Evolutionary conservation across 2,888 invertebrate species (phyloP), one percentile per base, ranked within the genome.

Genomic region (Acronicta psi): DNA sequence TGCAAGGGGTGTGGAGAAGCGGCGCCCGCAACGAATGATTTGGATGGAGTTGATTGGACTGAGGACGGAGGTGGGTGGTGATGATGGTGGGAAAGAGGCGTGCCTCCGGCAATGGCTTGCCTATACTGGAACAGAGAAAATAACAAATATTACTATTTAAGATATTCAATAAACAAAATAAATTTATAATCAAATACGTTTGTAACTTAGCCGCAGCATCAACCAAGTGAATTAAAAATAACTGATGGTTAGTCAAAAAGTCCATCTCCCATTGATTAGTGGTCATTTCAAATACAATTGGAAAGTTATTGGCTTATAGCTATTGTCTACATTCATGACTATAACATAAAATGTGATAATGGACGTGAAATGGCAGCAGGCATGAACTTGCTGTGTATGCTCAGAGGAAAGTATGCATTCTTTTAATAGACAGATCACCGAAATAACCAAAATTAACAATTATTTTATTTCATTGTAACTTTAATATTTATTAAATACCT

Each of bases 81-180:
- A 69, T 86, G 89, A 79, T 85, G 92, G 76, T 88, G 88, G 78
- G 85, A 86, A 81, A 91, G 81, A 77, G 93, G 89, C 86, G 94
- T 88, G 93, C 95, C 94, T 91, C 90, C 90, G 63, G 94, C 96
- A 88, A 98, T 96, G 82, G 98, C 98, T 95, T 97, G 97, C 86
- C 98, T 97, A 95, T 98, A 98, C 98, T 98, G 96, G 65, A 91
- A 91, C 60, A 85, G 81, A 85, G 75, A 78, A 75, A 69, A 72
- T n/a, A 49, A 14, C 4, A 25, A 38, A 47, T 60, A 42, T 54
- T 45, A 55, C 10, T 38, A 31, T 43, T 10, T 29, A 40, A 5
- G 14, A 37, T 51, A 50, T 7, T 9, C 20, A 44, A 18, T 41
- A 23, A 23, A 45, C 34, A 43, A 29, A 36, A 46, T 25, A 29